A percentile compares a stretch with the other conserved stretches of the same genome.
Evolutionary conservation across 2,797 vertebrate species (phyloP).

Genomic region (Sarcophilus harrisii): DNA sequence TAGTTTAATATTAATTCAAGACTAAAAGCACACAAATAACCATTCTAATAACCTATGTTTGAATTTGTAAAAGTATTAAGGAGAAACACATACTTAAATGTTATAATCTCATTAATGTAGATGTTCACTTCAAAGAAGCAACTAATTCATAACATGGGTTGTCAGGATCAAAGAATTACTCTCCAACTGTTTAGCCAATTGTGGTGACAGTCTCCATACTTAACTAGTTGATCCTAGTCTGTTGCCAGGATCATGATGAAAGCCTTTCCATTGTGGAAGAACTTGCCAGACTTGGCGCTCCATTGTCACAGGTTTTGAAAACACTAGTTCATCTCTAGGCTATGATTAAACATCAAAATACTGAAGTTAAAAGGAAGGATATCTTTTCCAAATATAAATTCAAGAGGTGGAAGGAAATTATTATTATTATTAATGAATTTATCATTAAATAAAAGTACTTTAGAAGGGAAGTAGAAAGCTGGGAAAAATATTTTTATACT

Average conservation of each 20-base stretch:
- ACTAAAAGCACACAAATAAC: not conserved
- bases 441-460: not conserved
- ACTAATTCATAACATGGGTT: not conserved
- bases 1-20: not conserved
- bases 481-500: too few species aligned
- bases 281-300: not conserved
- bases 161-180: not conserved
- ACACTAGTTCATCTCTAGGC: not conserved
- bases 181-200: not conserved
- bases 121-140: not conserved
- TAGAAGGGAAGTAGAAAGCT: too few species aligned
- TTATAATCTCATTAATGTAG: not conserved
- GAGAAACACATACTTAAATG: not conserved
- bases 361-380: not conserved
- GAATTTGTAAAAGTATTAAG: not conserved
- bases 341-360: not conserved
- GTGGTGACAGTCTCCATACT: not conserved
- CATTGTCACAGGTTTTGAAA: not conserved
- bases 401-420: not conserved
- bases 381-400: not conserved
- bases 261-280: not conserved
- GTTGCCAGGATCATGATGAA: not conserved
- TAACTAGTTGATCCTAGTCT: not conserved
- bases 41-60: not conserved
- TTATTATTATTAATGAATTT: not conserved